Conservation (phyloP, 2,888 invertebrate species). For the Philhelius pedissequus region DNA sequence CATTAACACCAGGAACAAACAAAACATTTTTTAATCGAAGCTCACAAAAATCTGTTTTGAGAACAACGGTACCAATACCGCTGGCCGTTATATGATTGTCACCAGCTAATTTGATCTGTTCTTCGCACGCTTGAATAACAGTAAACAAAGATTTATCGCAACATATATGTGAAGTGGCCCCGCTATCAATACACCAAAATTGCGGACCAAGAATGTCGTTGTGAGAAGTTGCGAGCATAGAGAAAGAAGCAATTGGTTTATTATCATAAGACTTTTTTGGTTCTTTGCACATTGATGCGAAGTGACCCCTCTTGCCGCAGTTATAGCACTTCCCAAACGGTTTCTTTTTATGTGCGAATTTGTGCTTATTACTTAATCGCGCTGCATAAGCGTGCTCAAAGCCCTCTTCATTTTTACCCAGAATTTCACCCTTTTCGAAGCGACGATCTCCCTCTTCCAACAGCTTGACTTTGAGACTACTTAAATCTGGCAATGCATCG, state of each 20-base stretch:
- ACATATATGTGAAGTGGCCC: constrained; percentile 60
- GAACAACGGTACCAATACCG: too few relatives aligned
- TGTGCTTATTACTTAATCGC: not conserved
- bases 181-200: constrained; percentile 63
- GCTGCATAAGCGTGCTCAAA: too few relatives aligned
- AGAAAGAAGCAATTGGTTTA: not conserved
- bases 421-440: not conserved
- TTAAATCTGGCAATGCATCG: too few relatives aligned
- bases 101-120: constrained; percentile 43
- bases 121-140: constrained; percentile 15
- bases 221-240: too few relatives aligned
- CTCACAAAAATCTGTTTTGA: too few relatives aligned
- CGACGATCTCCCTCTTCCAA: constrained; percentile 21
- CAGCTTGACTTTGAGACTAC: too few relatives aligned
- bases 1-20: too few relatives aligned
- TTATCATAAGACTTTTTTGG: not conserved
- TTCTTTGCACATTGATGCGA: constrained; percentile 10
- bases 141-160: constrained; percentile 32
- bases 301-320: constrained; percentile 36
- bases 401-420: not conserved
- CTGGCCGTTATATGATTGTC: constrained; percentile 44
- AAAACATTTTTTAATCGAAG: too few relatives aligned
- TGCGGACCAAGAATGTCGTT: constrained; percentile 1
- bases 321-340: constrained; percentile 19
- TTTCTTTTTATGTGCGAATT: not conserved